Evolutionary conservation across 2,888 invertebrate genomes (phyloP).

Genomic region (Cheiracanthium punctorium): DNA sequence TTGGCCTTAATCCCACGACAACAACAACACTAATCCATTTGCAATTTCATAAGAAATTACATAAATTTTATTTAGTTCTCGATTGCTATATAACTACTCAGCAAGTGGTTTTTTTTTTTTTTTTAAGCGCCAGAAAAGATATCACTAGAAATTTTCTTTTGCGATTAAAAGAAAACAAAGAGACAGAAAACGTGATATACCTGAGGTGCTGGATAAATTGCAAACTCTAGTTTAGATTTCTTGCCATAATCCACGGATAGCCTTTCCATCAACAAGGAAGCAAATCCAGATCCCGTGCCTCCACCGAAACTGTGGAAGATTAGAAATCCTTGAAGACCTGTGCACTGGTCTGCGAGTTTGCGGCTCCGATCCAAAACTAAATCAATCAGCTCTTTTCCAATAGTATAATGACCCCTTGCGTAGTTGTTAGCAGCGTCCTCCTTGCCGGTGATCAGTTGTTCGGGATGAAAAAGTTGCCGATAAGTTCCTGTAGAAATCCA

Average conservation of each 20-base stretch:
- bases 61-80: no score
- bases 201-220: conserved; percentile 73
- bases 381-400: conserved; percentile 80
- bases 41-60: no score
- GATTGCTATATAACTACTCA: no score
- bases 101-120: no score
- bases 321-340: conserved; percentile 75
- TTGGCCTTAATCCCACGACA: no score
- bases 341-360: conserved; percentile 75
- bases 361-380: conserved; percentile 81
- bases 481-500: conserved; percentile 76
- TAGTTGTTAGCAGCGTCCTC: conserved; percentile 78
- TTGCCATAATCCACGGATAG: conserved; percentile 76
- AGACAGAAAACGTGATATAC: conserved; percentile 5
- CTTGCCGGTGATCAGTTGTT: conserved; percentile 77
- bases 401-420: conserved; percentile 82
- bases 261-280: conserved; percentile 76
- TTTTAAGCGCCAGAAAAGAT: background rate
- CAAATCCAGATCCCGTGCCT: conserved; percentile 76
- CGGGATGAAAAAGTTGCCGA: no score
- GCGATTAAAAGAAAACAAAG: no score
- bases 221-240: no score
- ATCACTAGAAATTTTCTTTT: no score
- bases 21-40: no score
- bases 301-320: no score